A percentile compares a stretch with the other conserved stretches of the same genome.
Conservation (phyloP, 2,113 vertebrate species). For the Geococcyx californianus region DNA sequence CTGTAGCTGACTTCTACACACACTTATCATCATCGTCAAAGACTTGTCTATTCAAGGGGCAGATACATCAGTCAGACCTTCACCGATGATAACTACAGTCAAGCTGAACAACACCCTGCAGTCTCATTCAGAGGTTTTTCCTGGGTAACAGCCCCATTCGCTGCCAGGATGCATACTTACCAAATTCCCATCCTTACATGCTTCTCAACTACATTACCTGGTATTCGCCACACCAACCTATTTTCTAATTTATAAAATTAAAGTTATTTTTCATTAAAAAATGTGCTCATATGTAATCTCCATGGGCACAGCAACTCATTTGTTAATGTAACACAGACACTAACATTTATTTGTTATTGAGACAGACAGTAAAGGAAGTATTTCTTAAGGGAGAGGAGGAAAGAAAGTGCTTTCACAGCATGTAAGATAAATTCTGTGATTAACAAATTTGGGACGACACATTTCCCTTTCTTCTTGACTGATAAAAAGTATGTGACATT, state of each 20-base stretch:
- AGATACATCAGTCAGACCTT: background rate
- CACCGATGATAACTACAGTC: background rate
- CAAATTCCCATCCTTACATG: background rate
- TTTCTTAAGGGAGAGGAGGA: background rate
- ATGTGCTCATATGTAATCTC: background rate
- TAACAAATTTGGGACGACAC: background rate
- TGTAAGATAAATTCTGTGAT: background rate
- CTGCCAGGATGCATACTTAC: background rate
- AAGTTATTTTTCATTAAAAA: background rate
- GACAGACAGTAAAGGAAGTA: background rate
- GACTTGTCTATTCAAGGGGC: background rate
- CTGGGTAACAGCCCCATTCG: background rate
- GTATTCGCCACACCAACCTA: background rate
- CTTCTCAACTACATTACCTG: background rate
- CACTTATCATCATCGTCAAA: background rate
- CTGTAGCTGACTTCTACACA: background rate
- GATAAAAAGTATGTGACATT: background rate
- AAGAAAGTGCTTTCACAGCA: background rate
- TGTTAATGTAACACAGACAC: background rate
- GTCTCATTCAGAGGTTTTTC: background rate
- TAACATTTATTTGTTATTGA: background rate
- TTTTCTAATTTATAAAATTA: background rate
- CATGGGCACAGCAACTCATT: background rate
- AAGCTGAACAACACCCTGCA: background rate
- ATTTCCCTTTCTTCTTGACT: background rate